Conservation (phyloP, 1,140 invertebrate genomes). For the Drosophila arizonae region DNA sequence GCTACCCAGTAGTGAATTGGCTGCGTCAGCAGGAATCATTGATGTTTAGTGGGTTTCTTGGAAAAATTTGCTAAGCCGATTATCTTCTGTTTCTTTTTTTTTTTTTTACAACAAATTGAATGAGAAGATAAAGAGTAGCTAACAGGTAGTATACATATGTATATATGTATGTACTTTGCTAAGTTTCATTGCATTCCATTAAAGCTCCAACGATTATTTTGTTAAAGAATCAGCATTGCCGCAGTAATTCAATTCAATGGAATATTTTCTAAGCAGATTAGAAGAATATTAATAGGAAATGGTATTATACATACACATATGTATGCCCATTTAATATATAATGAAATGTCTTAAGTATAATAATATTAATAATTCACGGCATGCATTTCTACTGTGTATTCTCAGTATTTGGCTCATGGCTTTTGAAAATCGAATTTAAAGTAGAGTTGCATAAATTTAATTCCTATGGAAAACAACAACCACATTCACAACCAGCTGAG, state of each 20-base stretch:
- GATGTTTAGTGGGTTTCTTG: slow-evolving; percentile 27
- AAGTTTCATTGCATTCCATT: background rate
- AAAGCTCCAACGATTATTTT: background rate
- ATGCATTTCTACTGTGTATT: slow-evolving; percentile 15
- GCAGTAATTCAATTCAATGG: background rate
- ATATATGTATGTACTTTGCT: background rate
- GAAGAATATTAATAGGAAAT: background rate
- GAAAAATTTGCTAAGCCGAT: slow-evolving; percentile 15
- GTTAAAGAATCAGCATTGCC: background rate
- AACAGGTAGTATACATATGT: background rate
- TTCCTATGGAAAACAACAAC: slow-evolving; percentile 23
- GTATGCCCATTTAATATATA: background rate
- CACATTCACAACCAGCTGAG: slow-evolving; percentile 38
- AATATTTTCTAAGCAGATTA: slow-evolving; percentile 1
- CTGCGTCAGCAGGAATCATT: slow-evolving; percentile 39
- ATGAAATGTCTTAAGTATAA: no score
- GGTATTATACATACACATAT: no score
- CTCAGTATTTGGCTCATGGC: slow-evolving; percentile 22
- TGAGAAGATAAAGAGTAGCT: background rate
- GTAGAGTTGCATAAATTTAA: slow-evolving; percentile 28
- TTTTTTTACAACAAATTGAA: slow-evolving; percentile 3
- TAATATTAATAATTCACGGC: background rate
- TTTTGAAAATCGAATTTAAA: slow-evolving; percentile 30
- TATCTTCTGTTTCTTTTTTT: slow-evolving; percentile 1
- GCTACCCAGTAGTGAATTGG: slow-evolving; percentile 44